Base-by-base conservation (phyloP, 2,797 vertebrate genomes). In the Myripristis murdjan region DNA sequence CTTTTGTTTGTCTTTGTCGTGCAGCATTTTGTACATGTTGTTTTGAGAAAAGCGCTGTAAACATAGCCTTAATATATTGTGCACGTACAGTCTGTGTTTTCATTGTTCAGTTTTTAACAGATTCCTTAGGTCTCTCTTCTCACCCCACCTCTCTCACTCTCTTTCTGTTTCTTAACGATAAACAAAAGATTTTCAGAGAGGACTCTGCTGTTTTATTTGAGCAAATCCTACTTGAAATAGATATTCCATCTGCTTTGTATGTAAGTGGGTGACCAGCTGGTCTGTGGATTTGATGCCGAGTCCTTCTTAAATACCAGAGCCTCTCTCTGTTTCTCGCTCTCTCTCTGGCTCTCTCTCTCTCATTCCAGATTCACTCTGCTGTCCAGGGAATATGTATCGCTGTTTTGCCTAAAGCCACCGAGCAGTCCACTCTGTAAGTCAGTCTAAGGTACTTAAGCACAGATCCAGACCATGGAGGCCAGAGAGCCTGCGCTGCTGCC, bases 181-280 rank as follows among this genome's bases (percentile, higher is more conserved):
- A 60, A 75, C n/a, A 70, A 64, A 57, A 57, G 9, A 66, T 69
- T 58, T 63, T 24, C 18, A 64, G 54, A 65, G 57, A 44, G 20
- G 31, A 73, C 57, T 54, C 56, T 33, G 26, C 10, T 64, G 37
- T 43, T 43, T 71, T 75, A n/a, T 53, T 28, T 75, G 26, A 58
- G 58, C 6, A 67, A 76, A 84, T 70, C 44, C 35, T 54, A 33
- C 54, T 73, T 52, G 20, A 79, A 79, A 82, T 54, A 71, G 72
- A 70, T 41, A 22, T 58, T 51, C 54, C 64, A 78, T 71, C 71
- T 85, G 66, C 28, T 77, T 79, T 65, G 62, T 68, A 73, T 85
- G 54, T 54, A 73, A 67, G 64, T 64, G 51, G 35, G 47, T 73
- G 71, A 62, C 67, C 60, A 77, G 75, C 70, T 61, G 75, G 64